phyloP scores from a whole-genome alignment of 2,888 invertebrate genomes.

The Achlya flavicornis region DNA sequence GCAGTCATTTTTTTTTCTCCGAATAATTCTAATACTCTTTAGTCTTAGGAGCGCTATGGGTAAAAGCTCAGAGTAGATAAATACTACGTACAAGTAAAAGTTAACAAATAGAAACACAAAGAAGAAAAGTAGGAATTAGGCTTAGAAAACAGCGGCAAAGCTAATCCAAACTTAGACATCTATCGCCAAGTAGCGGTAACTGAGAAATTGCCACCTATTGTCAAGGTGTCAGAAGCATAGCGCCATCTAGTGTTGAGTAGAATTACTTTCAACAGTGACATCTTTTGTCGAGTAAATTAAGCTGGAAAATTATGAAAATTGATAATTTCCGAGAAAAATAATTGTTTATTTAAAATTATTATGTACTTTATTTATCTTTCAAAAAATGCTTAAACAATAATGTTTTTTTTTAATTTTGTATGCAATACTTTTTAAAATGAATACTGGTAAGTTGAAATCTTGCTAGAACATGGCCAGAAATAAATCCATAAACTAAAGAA shows the following conservation, averaged over 20 bases:
- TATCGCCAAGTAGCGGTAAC: slow-evolving; percentile 28
- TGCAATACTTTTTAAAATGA: not conserved
- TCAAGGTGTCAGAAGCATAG: slow-evolving; percentile 29
- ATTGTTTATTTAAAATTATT: too few relatives aligned
- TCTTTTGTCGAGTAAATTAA: slow-evolving; percentile 36
- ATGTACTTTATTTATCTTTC: too few relatives aligned
- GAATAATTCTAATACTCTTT: too few relatives aligned
- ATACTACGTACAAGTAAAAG: too few relatives aligned
- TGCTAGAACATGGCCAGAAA: not conserved
- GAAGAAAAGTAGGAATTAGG: not conserved
- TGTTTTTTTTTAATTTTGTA: too few relatives aligned
- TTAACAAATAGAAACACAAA: not conserved
- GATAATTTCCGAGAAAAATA: not conserved
- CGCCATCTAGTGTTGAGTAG: slow-evolving; percentile 18
- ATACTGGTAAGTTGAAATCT: not conserved
- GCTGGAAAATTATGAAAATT: not conserved
- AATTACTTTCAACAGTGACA: slow-evolving; percentile 24
- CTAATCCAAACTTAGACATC: slow-evolving; percentile 27
- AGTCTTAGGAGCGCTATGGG: too few relatives aligned
- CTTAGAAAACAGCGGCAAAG: not conserved
- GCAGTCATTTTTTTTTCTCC: too few relatives aligned
- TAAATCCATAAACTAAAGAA: slow-evolving; percentile 28
- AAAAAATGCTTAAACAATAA: too few relatives aligned
- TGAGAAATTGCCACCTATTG: slow-evolving; percentile 40
- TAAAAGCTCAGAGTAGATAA: too few relatives aligned